phyloP scores from a whole-genome alignment of 2,113 vertebrate species.

The Herpetotheres cachinnans region DNA sequence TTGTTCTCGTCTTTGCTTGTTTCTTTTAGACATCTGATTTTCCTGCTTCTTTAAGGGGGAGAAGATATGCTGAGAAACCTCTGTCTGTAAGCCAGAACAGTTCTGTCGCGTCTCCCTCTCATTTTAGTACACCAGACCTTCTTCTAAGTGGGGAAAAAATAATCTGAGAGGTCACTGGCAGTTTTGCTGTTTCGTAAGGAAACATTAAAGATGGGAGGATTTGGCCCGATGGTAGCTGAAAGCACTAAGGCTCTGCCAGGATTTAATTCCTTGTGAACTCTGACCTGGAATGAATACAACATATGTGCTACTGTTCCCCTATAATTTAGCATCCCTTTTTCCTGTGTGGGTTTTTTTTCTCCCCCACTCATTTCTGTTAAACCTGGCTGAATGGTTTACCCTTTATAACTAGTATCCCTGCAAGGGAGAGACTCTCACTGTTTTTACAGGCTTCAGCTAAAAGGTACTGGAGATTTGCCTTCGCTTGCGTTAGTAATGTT shows the following conservation, averaged over 20 bases:
- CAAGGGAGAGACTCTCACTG: not conserved
- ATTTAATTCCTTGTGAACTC: slow-evolving; percentile 26
- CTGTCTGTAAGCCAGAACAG: not conserved
- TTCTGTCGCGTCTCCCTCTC: not conserved
- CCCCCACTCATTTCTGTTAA: not conserved
- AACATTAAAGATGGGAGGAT: not conserved
- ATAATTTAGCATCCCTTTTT: slow-evolving; percentile 40
- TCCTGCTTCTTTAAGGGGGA: not conserved
- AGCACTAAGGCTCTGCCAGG: not conserved
- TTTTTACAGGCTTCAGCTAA: not conserved
- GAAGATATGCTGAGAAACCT: not conserved
- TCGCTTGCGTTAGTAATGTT: not conserved
- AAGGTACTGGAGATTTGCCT: slow-evolving; percentile 20
- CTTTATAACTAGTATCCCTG: not conserved
- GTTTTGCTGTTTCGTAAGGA: not conserved
- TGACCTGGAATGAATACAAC: slow-evolving; percentile 9
- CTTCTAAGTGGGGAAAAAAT: not conserved
- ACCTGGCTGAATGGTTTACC: not conserved
- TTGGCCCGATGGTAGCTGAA: not conserved
- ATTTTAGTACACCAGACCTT: not conserved
- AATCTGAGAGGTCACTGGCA: not conserved
- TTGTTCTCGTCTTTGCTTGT: not conserved
- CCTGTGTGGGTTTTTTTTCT: not conserved
- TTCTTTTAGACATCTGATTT: not conserved
- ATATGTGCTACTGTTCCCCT: slow-evolving; percentile 27